phyloP scores from a whole-genome alignment of 2,888 invertebrate genomes.

The Meloe dianella region DNA sequence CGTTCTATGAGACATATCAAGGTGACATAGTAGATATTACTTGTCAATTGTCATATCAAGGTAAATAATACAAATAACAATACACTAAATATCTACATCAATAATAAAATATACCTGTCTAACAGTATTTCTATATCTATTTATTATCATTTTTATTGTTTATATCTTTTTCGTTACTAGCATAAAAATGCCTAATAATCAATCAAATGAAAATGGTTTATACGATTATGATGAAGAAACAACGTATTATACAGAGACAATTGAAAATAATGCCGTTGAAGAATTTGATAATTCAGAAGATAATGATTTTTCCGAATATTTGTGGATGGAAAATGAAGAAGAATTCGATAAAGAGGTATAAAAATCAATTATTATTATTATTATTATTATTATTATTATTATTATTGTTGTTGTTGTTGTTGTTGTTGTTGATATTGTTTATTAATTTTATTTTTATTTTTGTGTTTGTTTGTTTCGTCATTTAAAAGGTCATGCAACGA shows the following conservation, averaged over 20 bases:
- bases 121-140: too few species aligned
- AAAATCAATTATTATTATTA: not conserved
- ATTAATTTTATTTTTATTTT: too few species aligned
- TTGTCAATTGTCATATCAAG: too few species aligned
- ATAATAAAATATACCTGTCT: too few species aligned
- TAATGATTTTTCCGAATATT: constrained; percentile 85
- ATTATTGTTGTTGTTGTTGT: too few species aligned
- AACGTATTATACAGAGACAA: constrained; percentile 46
- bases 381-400: too few species aligned
- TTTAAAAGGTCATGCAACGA: constrained; percentile 83
- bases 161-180: constrained; percentile 25
- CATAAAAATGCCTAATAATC: constrained; percentile 54
- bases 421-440: too few species aligned
- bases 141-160: too few species aligned
- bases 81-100: too few species aligned
- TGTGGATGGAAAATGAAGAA: constrained; percentile 96
- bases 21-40: too few species aligned
- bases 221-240: constrained; percentile 53
- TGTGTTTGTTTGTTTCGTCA: not conserved
- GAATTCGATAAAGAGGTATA: constrained; percentile 88
- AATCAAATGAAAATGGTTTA: constrained; percentile 51
- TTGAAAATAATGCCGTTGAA: constrained; percentile 51
- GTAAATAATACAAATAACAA: too few species aligned
- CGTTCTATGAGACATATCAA: too few species aligned
- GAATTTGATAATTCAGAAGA: constrained; percentile 61